A percentile compares a stretch with the other conserved stretches of the same genome.
These are phyloP conservation scores for Cossypha caffra DNA, from an alignment of 2,797 vertebrate genomes.

Conservation along the genomic window DNA sequence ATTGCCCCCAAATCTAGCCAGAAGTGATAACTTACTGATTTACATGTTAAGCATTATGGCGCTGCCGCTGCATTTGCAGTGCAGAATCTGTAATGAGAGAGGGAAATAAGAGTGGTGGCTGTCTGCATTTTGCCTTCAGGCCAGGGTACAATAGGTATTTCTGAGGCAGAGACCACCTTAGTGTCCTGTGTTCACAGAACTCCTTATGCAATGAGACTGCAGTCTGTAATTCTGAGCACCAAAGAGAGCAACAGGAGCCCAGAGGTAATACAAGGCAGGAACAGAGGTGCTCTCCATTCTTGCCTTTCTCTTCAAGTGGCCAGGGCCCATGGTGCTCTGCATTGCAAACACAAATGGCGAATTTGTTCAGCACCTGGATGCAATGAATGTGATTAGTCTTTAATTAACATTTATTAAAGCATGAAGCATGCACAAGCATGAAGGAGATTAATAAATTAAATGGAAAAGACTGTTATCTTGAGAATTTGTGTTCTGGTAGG, in stretches of 20 bases:
- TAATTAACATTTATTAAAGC: conserved; percentile 1
- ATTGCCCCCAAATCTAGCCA: background rate
- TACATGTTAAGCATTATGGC: fast-evolving
- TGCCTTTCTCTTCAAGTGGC: background rate
- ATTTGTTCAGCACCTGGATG: background rate
- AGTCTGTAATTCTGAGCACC: background rate
- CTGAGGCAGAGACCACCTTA: background rate
- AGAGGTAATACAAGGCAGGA: background rate
- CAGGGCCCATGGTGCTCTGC: background rate
- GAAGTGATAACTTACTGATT: background rate
- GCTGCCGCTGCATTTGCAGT: background rate
- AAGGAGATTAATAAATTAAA: background rate
- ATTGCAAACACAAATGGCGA: background rate
- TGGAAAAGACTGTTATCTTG: background rate
- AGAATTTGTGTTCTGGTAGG: background rate
- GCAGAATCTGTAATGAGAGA: background rate
- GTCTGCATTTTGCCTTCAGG: background rate
- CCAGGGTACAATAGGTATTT: background rate
- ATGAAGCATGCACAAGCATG: background rate
- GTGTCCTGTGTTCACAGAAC: background rate
- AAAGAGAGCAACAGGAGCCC: background rate
- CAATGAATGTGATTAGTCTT: background rate
- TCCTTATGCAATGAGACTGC: background rate
- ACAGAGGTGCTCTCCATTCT: background rate
- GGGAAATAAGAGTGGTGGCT: background rate